Percentiles rank a stretch among this genome's conserved stretches.
Evolutionary conservation across 1,140 invertebrate species (phyloP).

Genomic region (Magallana gigas): DNA sequence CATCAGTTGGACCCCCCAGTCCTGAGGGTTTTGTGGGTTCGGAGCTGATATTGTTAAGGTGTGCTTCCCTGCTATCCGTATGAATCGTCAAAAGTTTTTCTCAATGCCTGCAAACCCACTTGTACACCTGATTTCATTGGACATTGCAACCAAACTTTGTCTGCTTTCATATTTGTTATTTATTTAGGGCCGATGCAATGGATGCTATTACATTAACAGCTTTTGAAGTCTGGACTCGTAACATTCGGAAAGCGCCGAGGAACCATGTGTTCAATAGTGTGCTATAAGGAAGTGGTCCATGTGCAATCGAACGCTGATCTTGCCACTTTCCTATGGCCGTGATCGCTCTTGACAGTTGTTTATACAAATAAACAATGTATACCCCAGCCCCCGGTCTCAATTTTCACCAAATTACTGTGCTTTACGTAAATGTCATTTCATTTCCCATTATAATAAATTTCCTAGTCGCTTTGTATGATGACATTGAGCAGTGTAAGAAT

Average conservation of each 20-base stretch:
- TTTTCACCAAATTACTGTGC: constrained; percentile 35
- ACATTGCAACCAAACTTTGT: too few species aligned
- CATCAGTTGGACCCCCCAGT: constrained; percentile 1
- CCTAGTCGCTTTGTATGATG: constrained; percentile 1
- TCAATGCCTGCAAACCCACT: too few species aligned
- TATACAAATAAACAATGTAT: constrained; percentile 39
- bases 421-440: constrained; percentile 38
- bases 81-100: too few species aligned
- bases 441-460: constrained; percentile 39
- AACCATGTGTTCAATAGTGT: background rate
- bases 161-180: too few species aligned
- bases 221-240: too few species aligned
- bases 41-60: background rate
- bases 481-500: constrained; percentile 21
- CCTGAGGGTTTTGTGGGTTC: background rate
- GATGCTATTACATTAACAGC: too few species aligned
- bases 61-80: too few species aligned
- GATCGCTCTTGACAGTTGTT: constrained; percentile 23
- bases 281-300: background rate
- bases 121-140: too few species aligned
- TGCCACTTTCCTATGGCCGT: background rate
- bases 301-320: background rate
- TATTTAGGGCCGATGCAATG: too few species aligned
- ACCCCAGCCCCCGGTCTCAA: constrained; percentile 1
- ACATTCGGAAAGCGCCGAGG: background rate